Evolutionary conservation across 2,888 invertebrate genomes (phyloP), one percentile per base, ranked within the genome.

Genomic region (Hyposoter didymator): DNA sequence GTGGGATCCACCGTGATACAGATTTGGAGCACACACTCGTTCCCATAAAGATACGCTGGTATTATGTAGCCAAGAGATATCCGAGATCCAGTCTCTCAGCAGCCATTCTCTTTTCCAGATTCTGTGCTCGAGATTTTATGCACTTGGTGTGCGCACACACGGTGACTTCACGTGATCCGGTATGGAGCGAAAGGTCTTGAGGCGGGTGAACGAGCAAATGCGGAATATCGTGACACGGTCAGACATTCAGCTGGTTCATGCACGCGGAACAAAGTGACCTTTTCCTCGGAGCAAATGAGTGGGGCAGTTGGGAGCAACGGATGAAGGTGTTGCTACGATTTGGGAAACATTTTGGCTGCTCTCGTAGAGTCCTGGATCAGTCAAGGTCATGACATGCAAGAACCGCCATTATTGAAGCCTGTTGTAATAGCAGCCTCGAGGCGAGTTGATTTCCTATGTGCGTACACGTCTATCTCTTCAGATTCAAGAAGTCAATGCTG

Each of bases 141-240:
- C 59, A 70, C 55, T 73, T 7, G 19, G 52, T 17, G 55, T 7
- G 17, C n/a, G 47, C 66, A 73, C 19, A 17, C 43, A 75, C 59
- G 67, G 67, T 78, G 78, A 82, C 66, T 52, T 64, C 28, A 32
- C 52, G 78, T 45, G 35, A 47, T 80, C 75, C 52, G 59, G 75
- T 62, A 76, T 73, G 72, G 79, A 83, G 75, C 83, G 84, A 80
- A 81, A 79, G 75, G 85, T 85, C 69, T 78, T 35, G 35, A 39
- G 47, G 49, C 64, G 78, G 73, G 78, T 78, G 82, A 81, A 74
- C 73, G 69, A 78, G 67, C 59, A 43, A 84, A 78, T n/a, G 81
- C 47, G n/a, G 78, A 82, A 84, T 78, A 78, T 78, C 81, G 84
- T 84, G 81, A 84, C 82, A 82, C 84, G 84, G 78, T 84, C 81